Base-by-base conservation (phyloP, 2,797 vertebrate species). In the Sebastes wilsoni region DNA sequence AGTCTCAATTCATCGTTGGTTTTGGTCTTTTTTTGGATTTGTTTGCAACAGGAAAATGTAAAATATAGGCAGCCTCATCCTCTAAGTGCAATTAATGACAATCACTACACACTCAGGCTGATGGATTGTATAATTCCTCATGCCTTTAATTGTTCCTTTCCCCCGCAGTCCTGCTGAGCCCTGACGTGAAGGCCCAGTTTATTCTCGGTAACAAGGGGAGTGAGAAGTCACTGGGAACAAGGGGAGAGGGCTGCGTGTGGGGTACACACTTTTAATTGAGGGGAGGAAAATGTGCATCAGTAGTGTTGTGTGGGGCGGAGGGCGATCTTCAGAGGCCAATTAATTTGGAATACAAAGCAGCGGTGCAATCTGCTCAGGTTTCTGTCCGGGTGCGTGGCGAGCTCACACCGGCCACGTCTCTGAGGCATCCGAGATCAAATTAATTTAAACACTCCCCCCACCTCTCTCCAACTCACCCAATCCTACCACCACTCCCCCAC, bases 281-380 rank as follows among this genome's bases (percentile, higher is more conserved):
- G 84, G 87, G 83, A 92, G 84, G 87, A 88, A 91, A 91, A 88
- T 75, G 90, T 87, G 90, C 88, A 93, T 94, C 90, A 92, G 92
- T 93, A 89, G 89, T 88, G 88, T 87, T 89, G 90, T 86, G 91
- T 92, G 89, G 89, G 86, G 92, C 22, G 72, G 80, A 89, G 86
- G 88, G 88, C 58, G 60, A 93, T 95, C 95, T 96, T 95, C 92
- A 90, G 95, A 96, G 96, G 95, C 95, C 95, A 96, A 96, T 96
- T 96, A 96, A 94, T 94, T 86, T 93, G 90, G 94, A 95, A 96
- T 94, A 95, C 93, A 96, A 95, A 96, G 88, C 93, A 95, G 93
- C 30, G 25, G 81, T 55, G 88, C 95, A 95, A 94, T 95, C 95
- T 95, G 94, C 92, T 95, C 92, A 82, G 89, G 90, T 92, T 91